A percentile compares a stretch with the other conserved stretches of the same genome.
Conservation (phyloP, 2,888 invertebrate genomes). For the Lithophane ornitopus region DNA sequence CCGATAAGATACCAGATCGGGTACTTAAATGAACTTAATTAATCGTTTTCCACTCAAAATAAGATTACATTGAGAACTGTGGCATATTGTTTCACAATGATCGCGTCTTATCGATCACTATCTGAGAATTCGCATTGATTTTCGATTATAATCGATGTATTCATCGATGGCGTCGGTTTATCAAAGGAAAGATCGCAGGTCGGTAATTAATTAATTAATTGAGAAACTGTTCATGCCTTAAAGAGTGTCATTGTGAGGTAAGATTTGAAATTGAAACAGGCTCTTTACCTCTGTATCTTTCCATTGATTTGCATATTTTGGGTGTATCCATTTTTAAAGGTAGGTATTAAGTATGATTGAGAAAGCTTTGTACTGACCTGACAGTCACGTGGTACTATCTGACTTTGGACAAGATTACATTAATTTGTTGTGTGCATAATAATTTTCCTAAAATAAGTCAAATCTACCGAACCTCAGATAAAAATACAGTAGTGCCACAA, state of each 20-base stretch:
- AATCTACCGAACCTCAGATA: background rate
- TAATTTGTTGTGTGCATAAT: background rate
- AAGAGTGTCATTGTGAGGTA: constrained; percentile 4
- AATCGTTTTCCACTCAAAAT: constrained; percentile 62
- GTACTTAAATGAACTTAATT: constrained; percentile 65
- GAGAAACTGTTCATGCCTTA: constrained; percentile 22
- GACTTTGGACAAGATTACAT: background rate
- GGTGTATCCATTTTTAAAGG: background rate
- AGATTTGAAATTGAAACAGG: background rate
- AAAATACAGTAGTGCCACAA: background rate
- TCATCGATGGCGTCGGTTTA: constrained; percentile 47
- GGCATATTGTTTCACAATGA: constrained; percentile 64
- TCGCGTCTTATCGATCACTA: constrained; percentile 55
- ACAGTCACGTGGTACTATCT: too few species aligned
- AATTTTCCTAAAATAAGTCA: background rate
- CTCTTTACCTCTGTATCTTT: background rate
- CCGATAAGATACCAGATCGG: constrained; percentile 66
- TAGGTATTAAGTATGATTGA: background rate
- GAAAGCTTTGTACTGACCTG: background rate
- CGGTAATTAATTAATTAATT: constrained; percentile 47
- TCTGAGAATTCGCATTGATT: constrained; percentile 64
- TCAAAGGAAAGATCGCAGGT: constrained; percentile 47
- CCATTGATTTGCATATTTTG: background rate
- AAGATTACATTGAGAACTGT: constrained; percentile 64
- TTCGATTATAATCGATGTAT: constrained; percentile 52